Evolutionary conservation across 1,140 invertebrate species (phyloP).

Genomic region (Bombus balteatus): DNA sequence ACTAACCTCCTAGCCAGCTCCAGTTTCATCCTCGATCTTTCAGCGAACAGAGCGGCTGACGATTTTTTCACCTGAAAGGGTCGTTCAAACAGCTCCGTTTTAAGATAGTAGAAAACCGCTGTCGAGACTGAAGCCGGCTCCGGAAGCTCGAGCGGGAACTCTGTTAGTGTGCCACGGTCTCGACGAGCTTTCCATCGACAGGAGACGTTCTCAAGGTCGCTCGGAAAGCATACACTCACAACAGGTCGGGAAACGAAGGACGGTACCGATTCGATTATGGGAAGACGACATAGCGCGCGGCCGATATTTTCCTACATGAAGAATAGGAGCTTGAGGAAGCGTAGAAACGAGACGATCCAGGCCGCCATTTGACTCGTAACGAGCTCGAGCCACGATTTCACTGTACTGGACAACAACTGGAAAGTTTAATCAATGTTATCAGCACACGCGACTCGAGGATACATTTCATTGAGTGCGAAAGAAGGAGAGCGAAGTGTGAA

Average conservation of each 20-base stretch:
- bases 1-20: slow-evolving; percentile 77
- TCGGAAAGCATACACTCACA: slow-evolving; percentile 27
- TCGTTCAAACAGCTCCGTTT: slow-evolving; percentile 66
- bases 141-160: slow-evolving; percentile 65
- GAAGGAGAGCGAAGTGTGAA: neutral
- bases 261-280: slow-evolving; percentile 22
- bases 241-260: slow-evolving; percentile 1
- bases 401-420: slow-evolving; percentile 74
- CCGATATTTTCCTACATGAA: slow-evolving; percentile 45
- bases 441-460: neutral
- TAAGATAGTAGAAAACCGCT: slow-evolving; percentile 49
- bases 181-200: slow-evolving; percentile 53
- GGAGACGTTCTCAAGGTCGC: slow-evolving; percentile 58
- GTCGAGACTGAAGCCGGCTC: slow-evolving; percentile 53
- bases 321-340: slow-evolving; percentile 64
- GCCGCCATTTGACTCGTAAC: slow-evolving; percentile 71
- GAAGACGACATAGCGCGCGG: slow-evolving; percentile 16
- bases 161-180: slow-evolving; percentile 65
- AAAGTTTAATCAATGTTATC: slow-evolving; percentile 70
- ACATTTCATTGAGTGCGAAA: neutral
- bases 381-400: slow-evolving; percentile 71
- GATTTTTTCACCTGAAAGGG: slow-evolving; percentile 79
- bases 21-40: slow-evolving; percentile 77
- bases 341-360: slow-evolving; percentile 74
- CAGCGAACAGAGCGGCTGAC: slow-evolving; percentile 68